Conservation (phyloP, 2,113 vertebrate species). For the Heliornis fulica region DNA sequence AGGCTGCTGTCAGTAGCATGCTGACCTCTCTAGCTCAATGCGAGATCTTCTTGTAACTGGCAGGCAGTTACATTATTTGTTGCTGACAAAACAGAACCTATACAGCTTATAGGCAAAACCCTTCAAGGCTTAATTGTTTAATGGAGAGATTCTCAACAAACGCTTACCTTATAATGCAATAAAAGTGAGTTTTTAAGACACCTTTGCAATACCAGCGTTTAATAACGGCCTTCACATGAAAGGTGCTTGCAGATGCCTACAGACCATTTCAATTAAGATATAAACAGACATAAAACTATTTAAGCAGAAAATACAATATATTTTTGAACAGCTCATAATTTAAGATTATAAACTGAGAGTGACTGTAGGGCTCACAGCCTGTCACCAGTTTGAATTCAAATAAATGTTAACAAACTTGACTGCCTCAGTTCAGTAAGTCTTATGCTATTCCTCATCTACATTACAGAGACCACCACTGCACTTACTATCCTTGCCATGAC, state of each 20-base stretch:
- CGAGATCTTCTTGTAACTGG: not conserved
- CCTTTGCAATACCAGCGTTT: not conserved
- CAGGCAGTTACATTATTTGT: not conserved
- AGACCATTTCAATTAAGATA: not conserved
- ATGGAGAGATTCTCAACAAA: not conserved
- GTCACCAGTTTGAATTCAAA: not conserved
- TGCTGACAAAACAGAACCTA: not conserved
- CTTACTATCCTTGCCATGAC: not conserved
- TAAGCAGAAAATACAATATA: not conserved
- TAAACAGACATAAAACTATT: slow-evolving; percentile 12
- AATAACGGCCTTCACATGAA: not conserved
- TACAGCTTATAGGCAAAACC: not conserved
- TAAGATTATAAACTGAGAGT: not conserved
- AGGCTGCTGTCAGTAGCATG: not conserved
- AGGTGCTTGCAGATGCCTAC: not conserved
- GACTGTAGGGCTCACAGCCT: not conserved
- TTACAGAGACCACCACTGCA: not conserved
- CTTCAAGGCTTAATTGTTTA: not conserved
- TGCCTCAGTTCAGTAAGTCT: not conserved
- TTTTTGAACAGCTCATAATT: slow-evolving; percentile 1
- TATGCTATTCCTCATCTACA: not conserved
- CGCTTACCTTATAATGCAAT: not conserved
- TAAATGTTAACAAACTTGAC: not conserved
- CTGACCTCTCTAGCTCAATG: not conserved
- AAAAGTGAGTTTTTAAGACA: not conserved